Evolutionary conservation across 2,797 vertebrate species (phyloP), one percentile per base, ranked within the genome.

Genomic region (Tragopan temminckii): DNA sequence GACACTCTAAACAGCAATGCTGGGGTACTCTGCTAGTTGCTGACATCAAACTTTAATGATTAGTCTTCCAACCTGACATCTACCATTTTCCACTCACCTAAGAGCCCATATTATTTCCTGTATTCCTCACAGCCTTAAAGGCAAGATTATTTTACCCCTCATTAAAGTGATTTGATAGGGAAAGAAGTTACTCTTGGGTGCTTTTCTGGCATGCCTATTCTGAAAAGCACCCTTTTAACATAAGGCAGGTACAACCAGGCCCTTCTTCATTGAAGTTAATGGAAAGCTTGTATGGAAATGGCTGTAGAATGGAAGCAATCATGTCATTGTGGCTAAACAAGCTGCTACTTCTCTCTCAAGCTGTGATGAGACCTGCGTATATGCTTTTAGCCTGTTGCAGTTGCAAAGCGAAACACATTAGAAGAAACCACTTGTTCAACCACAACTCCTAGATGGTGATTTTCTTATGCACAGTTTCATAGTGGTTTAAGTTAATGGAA

Each of bases 401-500:
- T 70, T 53, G 50, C 36, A 53, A 40, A 70, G 55, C 58, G 79
- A 66, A 94, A 85, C 35, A 55, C 91, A 94, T 95, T 94, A 93
- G 76, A 89, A 89, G 58, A 85, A 94, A 92, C 91, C 89, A 89
- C 87, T 50, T 80, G 50, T 88, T 92, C 87, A 92, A 94, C 95
- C 95, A 94, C 92, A 94, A 1, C 42, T 78, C 80, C 85, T 91
- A 71, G 72, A 89, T 78, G 62, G 69, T 72, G 58, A 89, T 75
- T 94, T 88, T 96, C 80, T 83, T 80, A 55, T 59, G 85, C 48
- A 48, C 57, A 43, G 69, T 88, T 95, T 85, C 76, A 62, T 59
- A 78, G 85, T 69, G 79, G 72, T 89, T 95, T 96, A 91, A 93
- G 31, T 45, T 96, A 96, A 96, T 94, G 94, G 87, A 87, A 92